A percentile compares a stretch with the other conserved stretches of the same genome.
phyloP scores from a whole-genome alignment of 2,888 invertebrate genomes.

The Microplitis manilae region DNA sequence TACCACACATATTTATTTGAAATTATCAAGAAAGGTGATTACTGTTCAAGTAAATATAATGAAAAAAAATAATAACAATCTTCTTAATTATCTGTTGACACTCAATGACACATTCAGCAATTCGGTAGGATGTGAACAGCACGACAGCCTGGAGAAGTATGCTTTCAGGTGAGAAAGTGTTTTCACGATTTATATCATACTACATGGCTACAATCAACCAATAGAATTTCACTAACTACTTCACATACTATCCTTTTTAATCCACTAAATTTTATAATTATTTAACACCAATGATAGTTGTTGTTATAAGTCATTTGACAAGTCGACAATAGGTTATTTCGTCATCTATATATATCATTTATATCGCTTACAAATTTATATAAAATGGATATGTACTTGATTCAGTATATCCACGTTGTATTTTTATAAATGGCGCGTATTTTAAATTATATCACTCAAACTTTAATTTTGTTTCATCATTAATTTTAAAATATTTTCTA shows the following conservation, averaged over 20 bases:
- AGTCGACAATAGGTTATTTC: too few species aligned
- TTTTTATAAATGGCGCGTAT: not conserved
- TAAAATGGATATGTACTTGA: not conserved
- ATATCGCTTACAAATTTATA: not conserved
- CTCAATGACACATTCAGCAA: not conserved
- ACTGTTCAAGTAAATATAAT: not conserved
- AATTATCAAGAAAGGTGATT: not conserved
- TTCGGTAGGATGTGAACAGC: not conserved
- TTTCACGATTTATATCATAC: constrained; percentile 9
- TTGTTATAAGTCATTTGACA: constrained; percentile 11
- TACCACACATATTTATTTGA: constrained; percentile 47
- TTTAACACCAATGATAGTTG: constrained; percentile 16
- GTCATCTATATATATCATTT: not conserved
- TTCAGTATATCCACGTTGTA: not conserved
- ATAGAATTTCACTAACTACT: not conserved
- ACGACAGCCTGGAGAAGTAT: not conserved
- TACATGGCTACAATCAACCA: constrained; percentile 5
- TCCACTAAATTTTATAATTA: not conserved
- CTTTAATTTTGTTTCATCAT: too few species aligned
- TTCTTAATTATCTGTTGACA: not conserved
- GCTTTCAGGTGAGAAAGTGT: constrained; percentile 6
- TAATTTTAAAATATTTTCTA: too few species aligned
- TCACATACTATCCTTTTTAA: too few species aligned
- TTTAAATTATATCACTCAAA: not conserved
- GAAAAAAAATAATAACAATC: constrained; percentile 7